Percentiles rank a stretch among this genome's conserved stretches.
phyloP scores from a whole-genome alignment of 2,797 vertebrate species.

The Ptychadena robeensis region DNA sequence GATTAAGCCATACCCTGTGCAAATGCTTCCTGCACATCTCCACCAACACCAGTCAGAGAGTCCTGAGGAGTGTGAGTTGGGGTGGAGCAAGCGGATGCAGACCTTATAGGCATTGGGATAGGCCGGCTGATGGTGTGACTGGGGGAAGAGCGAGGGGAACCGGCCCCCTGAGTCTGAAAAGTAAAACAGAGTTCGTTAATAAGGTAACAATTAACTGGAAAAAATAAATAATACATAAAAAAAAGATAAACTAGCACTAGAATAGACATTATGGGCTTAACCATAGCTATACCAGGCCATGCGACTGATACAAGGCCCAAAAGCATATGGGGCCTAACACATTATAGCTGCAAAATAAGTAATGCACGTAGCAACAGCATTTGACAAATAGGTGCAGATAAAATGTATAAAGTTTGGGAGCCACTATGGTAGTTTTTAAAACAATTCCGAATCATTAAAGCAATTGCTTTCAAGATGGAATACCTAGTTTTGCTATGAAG shows the following conservation, averaged over 20 bases:
- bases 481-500: too few species aligned
- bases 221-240: background rate
- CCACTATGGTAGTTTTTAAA: background rate
- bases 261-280: background rate
- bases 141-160: conserved; percentile 94
- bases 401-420: background rate
- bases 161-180: conserved; percentile 91
- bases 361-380: too few species aligned
- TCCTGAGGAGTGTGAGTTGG: conserved; percentile 94
- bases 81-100: conserved; percentile 89
- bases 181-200: conserved; percentile 55
- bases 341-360: background rate
- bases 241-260: too few species aligned
- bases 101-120: conserved; percentile 92
- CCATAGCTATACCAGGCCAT: background rate
- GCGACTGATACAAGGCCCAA: background rate
- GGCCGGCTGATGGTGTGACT: conserved; percentile 92
- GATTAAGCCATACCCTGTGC: conserved; percentile 85
- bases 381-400: too few species aligned
- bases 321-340: background rate
- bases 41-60: conserved; percentile 95
- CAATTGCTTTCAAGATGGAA: too few species aligned
- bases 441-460: too few species aligned
- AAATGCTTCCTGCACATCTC: conserved; percentile 97
- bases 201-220: background rate